Percentiles rank a stretch among this genome's conserved stretches.
phyloP scores from a whole-genome alignment of 2,888 invertebrate genomes.

The Digitonthophagus gazella region DNA sequence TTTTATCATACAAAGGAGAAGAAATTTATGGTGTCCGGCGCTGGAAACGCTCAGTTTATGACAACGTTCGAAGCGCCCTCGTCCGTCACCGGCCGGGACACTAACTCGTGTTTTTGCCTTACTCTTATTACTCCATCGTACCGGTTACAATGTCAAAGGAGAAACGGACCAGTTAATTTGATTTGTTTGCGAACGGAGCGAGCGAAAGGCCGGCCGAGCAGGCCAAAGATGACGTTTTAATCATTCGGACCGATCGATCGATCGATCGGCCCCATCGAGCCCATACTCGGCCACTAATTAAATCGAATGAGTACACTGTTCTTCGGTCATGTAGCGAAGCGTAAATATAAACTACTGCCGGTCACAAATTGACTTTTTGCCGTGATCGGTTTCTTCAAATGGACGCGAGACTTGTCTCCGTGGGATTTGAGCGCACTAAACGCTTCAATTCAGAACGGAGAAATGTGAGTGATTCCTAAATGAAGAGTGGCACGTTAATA shows the following conservation, averaged over 20 bases:
- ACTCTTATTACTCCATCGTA: slow-evolving; percentile 36
- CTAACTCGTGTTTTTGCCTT: slow-evolving; percentile 38
- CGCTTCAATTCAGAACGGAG: not conserved
- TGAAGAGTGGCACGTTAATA: too few species aligned
- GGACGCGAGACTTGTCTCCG: not conserved
- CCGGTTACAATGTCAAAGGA: slow-evolving; percentile 33
- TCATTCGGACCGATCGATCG: slow-evolving; percentile 10
- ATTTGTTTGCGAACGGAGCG: slow-evolving; percentile 38
- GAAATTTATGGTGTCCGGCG: slow-evolving; percentile 13
- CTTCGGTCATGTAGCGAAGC: not conserved
- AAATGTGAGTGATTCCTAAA: too few species aligned
- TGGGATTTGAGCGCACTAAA: not conserved
- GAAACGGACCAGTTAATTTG: slow-evolving; percentile 38
- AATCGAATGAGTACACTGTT: slow-evolving; percentile 7
- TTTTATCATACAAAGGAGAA: slow-evolving; percentile 16
- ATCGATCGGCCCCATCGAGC: not conserved
- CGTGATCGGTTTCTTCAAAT: not conserved
- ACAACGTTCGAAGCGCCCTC: slow-evolving; percentile 20
- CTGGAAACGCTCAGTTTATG: slow-evolving; percentile 16
- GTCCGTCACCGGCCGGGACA: slow-evolving; percentile 31
- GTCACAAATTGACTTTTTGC: not conserved
- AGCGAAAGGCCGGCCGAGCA: slow-evolving; percentile 15
- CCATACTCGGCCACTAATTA: slow-evolving; percentile 10
- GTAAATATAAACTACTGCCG: not conserved
- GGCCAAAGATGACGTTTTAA: slow-evolving; percentile 27